Percentiles rank a stretch among this genome's conserved stretches.
phyloP scores from a whole-genome alignment of 2,888 invertebrate genomes.

The Orthosia gothica region DNA sequence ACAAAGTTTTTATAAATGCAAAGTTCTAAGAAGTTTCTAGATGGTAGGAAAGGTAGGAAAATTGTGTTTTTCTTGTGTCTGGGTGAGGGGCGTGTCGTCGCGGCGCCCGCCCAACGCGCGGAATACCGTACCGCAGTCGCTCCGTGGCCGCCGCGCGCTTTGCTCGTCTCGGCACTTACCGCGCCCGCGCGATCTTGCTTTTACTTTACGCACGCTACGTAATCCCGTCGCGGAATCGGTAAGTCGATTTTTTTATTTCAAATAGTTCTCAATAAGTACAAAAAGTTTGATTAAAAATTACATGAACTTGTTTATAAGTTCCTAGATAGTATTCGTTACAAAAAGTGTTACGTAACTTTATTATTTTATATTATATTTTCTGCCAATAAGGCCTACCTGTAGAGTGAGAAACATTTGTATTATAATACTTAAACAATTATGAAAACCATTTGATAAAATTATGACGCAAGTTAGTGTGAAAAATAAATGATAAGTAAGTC shows the following conservation, averaged over 20 bases:
- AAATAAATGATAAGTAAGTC: no score
- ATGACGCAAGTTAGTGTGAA: no score
- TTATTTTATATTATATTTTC: neutral
- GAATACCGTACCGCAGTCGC: slow-evolving; percentile 76
- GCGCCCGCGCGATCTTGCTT: slow-evolving; percentile 29
- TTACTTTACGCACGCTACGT: slow-evolving; percentile 35
- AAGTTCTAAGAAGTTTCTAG: slow-evolving; percentile 55
- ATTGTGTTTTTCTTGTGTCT: slow-evolving; percentile 54
- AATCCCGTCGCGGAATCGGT: slow-evolving; percentile 51
- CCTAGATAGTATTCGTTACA: neutral
- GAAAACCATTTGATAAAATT: neutral
- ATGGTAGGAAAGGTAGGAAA: slow-evolving; percentile 65
- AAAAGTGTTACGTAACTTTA: slow-evolving; percentile 1
- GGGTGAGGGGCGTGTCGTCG: slow-evolving; percentile 82
- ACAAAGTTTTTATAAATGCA: slow-evolving; percentile 26
- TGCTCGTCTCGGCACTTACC: slow-evolving; percentile 58
- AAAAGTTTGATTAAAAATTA: neutral
- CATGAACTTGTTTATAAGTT: neutral
- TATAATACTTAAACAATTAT: neutral
- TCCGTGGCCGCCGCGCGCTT: slow-evolving; percentile 66
- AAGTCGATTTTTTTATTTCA: slow-evolving; percentile 38
- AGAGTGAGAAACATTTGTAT: neutral
- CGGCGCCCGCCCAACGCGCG: slow-evolving; percentile 82
- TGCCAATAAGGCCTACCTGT: neutral
- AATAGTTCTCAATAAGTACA: neutral